phyloP scores from a whole-genome alignment of 2,113 vertebrate genomes.

The Alligator sinensis region DNA sequence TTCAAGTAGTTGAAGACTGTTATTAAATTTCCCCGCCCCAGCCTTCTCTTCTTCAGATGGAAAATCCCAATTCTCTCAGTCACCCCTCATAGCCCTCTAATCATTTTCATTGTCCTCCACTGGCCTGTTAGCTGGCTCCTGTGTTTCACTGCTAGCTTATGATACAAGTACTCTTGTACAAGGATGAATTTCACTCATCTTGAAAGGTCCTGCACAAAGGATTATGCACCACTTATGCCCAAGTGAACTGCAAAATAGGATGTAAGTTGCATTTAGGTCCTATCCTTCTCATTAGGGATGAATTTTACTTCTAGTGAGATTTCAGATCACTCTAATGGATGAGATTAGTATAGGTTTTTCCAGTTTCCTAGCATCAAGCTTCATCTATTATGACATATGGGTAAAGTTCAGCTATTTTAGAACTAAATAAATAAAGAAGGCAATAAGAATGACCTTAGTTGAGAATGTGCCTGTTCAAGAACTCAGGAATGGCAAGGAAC shows the following conservation, averaged over 20 bases:
- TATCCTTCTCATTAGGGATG: neutral
- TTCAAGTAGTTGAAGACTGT: no score
- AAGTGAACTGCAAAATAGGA: neutral
- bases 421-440: neutral
- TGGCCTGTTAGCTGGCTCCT: neutral
- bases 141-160: neutral
- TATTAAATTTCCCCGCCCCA: no score
- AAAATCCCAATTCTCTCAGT: no score
- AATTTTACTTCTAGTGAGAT: neutral
- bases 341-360: neutral
- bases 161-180: neutral
- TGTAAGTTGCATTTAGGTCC: rapidly evolving
- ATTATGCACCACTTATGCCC: neutral
- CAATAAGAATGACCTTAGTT: neutral
- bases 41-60: no score
- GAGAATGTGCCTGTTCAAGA: neutral
- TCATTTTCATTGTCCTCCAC: no score
- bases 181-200: neutral
- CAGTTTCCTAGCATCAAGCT: neutral
- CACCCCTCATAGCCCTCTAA: no score
- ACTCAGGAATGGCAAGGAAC: neutral
- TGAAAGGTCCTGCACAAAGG: neutral
- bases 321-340: neutral
- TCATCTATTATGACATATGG: neutral
- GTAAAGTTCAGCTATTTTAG: neutral